Percentiles rank a stretch among this genome's conserved stretches.
These are phyloP conservation scores for Sisyra nigra DNA, from an alignment of 2,888 invertebrate species.

Conservation along the genomic window DNA sequence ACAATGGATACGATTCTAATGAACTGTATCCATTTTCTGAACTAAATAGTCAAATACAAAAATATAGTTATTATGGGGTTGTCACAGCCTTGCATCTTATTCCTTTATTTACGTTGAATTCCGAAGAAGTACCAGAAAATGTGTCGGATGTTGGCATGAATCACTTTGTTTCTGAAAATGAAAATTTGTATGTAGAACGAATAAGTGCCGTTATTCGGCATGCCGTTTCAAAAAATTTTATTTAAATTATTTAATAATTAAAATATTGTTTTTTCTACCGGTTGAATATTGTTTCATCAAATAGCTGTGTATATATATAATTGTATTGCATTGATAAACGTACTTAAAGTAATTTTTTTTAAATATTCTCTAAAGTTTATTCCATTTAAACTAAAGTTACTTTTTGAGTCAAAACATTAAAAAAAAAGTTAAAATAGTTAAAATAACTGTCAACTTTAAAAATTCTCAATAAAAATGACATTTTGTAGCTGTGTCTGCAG, in stretches of 20 bases:
- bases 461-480: too few species aligned
- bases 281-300: too few species aligned
- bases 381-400: too few species aligned
- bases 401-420: too few species aligned
- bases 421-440: too few species aligned
- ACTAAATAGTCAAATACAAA: constrained; percentile 17
- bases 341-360: too few species aligned
- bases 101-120: constrained; percentile 16
- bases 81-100: constrained; percentile 16
- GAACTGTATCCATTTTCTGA: constrained; percentile 18
- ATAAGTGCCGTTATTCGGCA: constrained; percentile 6
- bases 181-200: constrained; percentile 2
- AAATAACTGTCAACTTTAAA: too few species aligned
- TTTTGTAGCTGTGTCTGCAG: too few species aligned
- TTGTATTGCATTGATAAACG: too few species aligned
- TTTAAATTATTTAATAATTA: constrained; percentile 3
- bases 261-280: too few species aligned
- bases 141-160: not conserved
- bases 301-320: too few species aligned
- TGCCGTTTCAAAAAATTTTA: constrained; percentile 2
- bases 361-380: too few species aligned
- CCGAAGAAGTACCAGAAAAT: constrained; percentile 15
- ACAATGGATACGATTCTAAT: constrained; percentile 16
- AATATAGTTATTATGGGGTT: constrained; percentile 17
- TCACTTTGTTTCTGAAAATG: constrained; percentile 11